Conservation (phyloP, 2,113 vertebrate genomes). For the Etheostoma cragini region DNA sequence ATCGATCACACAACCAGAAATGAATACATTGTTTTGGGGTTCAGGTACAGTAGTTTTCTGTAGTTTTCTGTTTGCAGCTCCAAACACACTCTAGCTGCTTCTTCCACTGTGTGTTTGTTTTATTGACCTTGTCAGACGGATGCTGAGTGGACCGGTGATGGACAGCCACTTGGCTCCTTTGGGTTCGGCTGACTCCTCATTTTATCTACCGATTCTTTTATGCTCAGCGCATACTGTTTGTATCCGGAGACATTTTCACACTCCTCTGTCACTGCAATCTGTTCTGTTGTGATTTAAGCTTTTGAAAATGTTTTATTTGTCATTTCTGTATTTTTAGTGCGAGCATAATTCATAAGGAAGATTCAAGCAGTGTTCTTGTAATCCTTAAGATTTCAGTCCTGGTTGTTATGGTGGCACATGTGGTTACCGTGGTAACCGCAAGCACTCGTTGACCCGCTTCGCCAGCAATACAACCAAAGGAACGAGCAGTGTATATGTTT, state of each 20-base stretch:
- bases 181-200: constrained; percentile 46
- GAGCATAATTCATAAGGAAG: not conserved
- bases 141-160: constrained; percentile 40
- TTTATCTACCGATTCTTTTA: constrained; percentile 30
- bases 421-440: too few species aligned
- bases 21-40: not conserved
- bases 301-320: not conserved
- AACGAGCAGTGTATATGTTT: too few species aligned
- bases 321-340: not conserved
- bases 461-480: too few species aligned
- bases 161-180: constrained; percentile 49
- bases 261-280: not conserved
- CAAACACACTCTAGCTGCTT: not conserved
- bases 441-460: too few species aligned
- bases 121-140: constrained; percentile 50
- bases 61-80: not conserved
- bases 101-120: constrained; percentile 17
- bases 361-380: not conserved
- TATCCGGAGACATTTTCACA: constrained; percentile 3
- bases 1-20: not conserved
- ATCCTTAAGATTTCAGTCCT: not conserved
- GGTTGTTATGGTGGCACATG: too few species aligned
- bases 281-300: not conserved
- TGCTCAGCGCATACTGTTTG: constrained; percentile 30
- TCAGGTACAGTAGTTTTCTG: not conserved